phyloP scores from a whole-genome alignment of 2,888 invertebrate genomes.

The Steromphala cineraria region DNA sequence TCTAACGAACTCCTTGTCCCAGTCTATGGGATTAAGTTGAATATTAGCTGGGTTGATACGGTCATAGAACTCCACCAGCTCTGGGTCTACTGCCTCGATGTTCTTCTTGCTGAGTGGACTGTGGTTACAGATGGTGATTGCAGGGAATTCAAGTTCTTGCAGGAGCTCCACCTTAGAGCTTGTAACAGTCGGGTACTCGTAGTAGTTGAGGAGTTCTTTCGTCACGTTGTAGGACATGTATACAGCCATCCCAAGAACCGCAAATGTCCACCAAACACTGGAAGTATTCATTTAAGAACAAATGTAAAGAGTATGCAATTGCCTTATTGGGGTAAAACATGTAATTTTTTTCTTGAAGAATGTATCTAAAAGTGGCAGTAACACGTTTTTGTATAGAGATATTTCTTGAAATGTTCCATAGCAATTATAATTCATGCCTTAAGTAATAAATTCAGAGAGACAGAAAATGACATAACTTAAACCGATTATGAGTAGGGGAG shows the following conservation, averaged over 20 bases:
- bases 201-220: conserved; percentile 15
- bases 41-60: neutral
- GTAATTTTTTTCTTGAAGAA: too few relatives aligned
- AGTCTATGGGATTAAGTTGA: neutral
- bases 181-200: conserved; percentile 5
- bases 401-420: too few relatives aligned
- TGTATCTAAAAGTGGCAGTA: too few relatives aligned
- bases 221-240: neutral
- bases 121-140: conserved; percentile 12
- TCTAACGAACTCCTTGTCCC: neutral
- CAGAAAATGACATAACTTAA: too few relatives aligned
- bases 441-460: too few relatives aligned
- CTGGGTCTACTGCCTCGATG: neutral
- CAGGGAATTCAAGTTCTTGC: neutral
- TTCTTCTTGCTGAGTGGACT: neutral
- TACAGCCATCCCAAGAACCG: neutral
- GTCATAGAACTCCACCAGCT: neutral
- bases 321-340: too few relatives aligned
- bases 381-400: too few relatives aligned
- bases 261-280: conserved; percentile 12
- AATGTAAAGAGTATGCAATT: too few relatives aligned
- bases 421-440: too few relatives aligned
- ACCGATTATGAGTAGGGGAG: too few relatives aligned
- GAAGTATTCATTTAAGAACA: too few relatives aligned
- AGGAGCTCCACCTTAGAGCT: neutral